Percentiles rank a stretch among this genome's conserved stretches.
phyloP scores from a whole-genome alignment of 2,888 invertebrate species.

The Microctonus hyperodae region DNA sequence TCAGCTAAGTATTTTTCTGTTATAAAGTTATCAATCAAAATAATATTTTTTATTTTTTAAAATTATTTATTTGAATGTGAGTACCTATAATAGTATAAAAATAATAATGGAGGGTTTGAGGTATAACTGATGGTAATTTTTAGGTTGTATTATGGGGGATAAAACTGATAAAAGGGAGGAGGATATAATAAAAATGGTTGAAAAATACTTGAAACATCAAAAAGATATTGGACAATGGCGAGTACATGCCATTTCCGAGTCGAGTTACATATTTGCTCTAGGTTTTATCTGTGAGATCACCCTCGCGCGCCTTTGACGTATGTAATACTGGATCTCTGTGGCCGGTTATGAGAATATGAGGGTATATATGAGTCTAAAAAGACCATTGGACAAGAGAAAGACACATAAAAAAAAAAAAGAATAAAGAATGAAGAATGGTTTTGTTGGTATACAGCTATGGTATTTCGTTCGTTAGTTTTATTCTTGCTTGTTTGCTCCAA shows the following conservation, averaged over 20 bases:
- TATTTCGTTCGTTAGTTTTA: constrained; percentile 45
- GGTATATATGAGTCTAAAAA: constrained; percentile 15
- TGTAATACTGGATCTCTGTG: constrained; percentile 27
- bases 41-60: too few species aligned
- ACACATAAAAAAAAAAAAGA: constrained; percentile 24
- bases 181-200: neutral
- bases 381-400: constrained; percentile 23
- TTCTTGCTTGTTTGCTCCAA: constrained; percentile 30
- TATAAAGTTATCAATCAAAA: too few species aligned
- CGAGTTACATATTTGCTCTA: constrained; percentile 48
- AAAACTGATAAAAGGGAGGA: neutral
- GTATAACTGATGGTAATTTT: too few species aligned
- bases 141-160: too few species aligned
- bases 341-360: constrained; percentile 41
- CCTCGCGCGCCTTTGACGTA: constrained; percentile 47
- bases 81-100: too few species aligned
- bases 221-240: constrained; percentile 29
- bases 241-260: constrained; percentile 39
- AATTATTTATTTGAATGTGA: too few species aligned
- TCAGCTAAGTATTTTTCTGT: too few species aligned
- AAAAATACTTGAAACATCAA: constrained; percentile 29
- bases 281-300: constrained; percentile 49
- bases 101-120: too few species aligned
- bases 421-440: constrained; percentile 34
- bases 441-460: constrained; percentile 36